Conservation (phyloP, 2,888 invertebrate species). For the Ferdinandea cuprea region DNA sequence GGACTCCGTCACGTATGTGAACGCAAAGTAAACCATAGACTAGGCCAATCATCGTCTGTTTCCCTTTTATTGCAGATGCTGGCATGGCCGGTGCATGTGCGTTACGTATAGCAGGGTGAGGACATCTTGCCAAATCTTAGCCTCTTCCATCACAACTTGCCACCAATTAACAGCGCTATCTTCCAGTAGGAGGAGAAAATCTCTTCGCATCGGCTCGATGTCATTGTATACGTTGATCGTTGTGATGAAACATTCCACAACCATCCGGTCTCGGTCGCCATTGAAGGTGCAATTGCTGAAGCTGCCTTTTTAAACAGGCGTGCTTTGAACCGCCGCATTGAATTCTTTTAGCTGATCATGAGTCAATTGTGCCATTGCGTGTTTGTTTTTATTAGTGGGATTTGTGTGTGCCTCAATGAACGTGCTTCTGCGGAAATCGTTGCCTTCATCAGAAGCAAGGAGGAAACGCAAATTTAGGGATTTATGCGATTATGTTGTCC, state of each 20-base stretch:
- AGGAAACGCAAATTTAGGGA: too few relatives aligned
- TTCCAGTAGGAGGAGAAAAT: conserved; percentile 58
- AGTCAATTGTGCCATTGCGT: too few relatives aligned
- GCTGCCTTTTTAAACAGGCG: conserved; percentile 34
- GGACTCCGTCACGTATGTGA: conserved; percentile 12
- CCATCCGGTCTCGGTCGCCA: conserved; percentile 48
- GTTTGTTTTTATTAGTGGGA: too few relatives aligned
- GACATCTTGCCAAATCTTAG: conserved; percentile 9
- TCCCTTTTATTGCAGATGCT: conserved; percentile 20
- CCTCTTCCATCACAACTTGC: conserved; percentile 61
- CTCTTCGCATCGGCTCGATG: conserved; percentile 64
- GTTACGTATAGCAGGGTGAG: conserved; percentile 16
- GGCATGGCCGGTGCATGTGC: conserved; percentile 27
- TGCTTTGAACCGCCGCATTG: too few relatives aligned
- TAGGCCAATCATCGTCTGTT: conserved; percentile 17
- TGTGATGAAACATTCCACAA: conserved; percentile 60
- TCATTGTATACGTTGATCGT: conserved; percentile 61
- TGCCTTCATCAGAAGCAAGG: too few relatives aligned
- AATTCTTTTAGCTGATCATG: conserved; percentile 42
- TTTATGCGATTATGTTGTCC: too few relatives aligned
- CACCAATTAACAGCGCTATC: conserved; percentile 73
- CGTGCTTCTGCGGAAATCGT: too few relatives aligned
- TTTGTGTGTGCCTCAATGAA: too few relatives aligned
- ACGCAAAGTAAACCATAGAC: neutral
- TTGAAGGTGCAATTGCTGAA: conserved; percentile 61